A percentile compares a stretch with the other conserved stretches of the same genome.
phyloP scores from a whole-genome alignment of 2,888 invertebrate species.

The Cremastinae sp. region DNA sequence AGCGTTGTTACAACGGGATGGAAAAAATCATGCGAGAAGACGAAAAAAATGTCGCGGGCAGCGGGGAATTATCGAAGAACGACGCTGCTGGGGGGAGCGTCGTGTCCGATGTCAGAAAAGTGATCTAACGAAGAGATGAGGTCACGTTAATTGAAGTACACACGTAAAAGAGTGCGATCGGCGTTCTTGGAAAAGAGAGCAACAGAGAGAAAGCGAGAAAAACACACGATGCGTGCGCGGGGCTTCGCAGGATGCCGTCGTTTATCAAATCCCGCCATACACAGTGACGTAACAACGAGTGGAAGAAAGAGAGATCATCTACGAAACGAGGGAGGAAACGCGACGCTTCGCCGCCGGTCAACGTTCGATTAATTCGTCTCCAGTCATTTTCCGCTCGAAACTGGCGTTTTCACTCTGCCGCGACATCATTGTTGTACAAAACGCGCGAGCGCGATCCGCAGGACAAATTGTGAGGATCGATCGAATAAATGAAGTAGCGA shows the following conservation, averaged over 20 bases:
- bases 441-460: too few species aligned
- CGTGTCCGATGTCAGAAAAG: neutral
- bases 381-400: too few species aligned
- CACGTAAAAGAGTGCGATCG: neutral
- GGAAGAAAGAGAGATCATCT: conserved; percentile 39
- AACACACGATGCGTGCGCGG: conserved; percentile 20
- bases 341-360: conserved; percentile 25
- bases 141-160: neutral
- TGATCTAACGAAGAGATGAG: conserved; percentile 1
- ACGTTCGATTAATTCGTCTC: conserved; percentile 34
- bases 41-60: too few species aligned
- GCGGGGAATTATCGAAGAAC: too few species aligned
- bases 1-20: too few species aligned
- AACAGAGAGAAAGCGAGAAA: conserved; percentile 30
- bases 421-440: too few species aligned
- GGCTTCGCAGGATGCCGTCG: conserved; percentile 57
- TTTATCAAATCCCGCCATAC: conserved; percentile 57
- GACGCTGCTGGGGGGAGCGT: too few species aligned
- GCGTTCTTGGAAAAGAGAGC: neutral
- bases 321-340: conserved; percentile 35
- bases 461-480: conserved; percentile 9
- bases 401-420: too few species aligned
- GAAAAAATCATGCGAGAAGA: too few species aligned
- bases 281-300: conserved; percentile 51
- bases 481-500: too few species aligned